Base-by-base conservation (phyloP, 2,888 invertebrate genomes). In the Drosophila mercatorum region DNA sequence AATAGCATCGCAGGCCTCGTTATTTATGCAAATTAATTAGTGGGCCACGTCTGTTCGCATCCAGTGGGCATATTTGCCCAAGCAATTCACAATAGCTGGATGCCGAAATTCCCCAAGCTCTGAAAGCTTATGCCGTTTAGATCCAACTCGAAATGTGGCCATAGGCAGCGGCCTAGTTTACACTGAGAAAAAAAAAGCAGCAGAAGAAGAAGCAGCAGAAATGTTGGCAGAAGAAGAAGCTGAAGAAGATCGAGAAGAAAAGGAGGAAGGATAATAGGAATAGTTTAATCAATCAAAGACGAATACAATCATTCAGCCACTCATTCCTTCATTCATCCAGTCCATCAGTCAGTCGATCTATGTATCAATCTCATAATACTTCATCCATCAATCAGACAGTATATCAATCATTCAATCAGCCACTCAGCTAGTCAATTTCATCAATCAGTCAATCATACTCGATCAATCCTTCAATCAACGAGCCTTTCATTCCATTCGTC, bases 21-120 rank as follows among this genome's bases (percentile, higher is more conserved):
- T 89, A 89, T 88, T 80, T 83, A 90, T 83, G 84, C 81, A 88
- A 79, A 87, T 84, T 80, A 86, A 88, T 85, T 83, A 88, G 75
- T 78, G 68, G 62, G 14, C 68, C 61, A 58, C 38, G 62, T 69
- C 60, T 63, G 77, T 76, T 57, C n/a, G 22, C 43, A 43, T 17
- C 61, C 12, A 31, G 10, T 11, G 5, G 53, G 64, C 52, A 51
- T 84, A 62, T 86, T 86, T 83, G 60, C 72, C 6, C 14, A 58
- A 57, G 7, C 72, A 88, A 85, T 86, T 86, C 46, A 81, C 86
- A 72, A 66, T 66, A 31, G 11, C 34, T 36, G 43, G 53, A 62
- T 62, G 57, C 76, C 72, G 68, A 81, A 81, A 76, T 69, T 72
- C 66, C 73, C 81, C 78, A 64, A 56, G 40, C 61, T 31, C 55